Percentiles rank a stretch among this genome's conserved stretches.
Conservation (phyloP, 2,113 vertebrate genomes). For the Strix uralensis region DNA sequence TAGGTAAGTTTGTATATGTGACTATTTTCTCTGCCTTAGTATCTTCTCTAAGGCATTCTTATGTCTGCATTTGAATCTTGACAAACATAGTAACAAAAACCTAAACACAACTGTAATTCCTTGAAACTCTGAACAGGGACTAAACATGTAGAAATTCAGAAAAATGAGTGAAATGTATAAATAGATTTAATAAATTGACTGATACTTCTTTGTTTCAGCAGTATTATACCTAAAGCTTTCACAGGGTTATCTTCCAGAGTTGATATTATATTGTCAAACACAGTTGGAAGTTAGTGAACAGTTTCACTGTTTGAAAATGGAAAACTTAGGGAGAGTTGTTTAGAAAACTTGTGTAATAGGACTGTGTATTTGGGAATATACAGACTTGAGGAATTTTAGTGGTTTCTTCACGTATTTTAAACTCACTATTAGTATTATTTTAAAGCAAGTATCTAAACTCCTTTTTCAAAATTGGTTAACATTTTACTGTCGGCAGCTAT, state of each 20-base stretch:
- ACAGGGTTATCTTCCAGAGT: neutral
- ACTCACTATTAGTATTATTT: neutral
- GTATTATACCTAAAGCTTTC: neutral
- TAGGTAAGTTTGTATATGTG: slow-evolving; percentile 61
- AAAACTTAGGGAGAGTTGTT: neutral
- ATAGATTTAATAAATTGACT: neutral
- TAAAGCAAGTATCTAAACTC: neutral
- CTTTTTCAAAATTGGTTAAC: neutral
- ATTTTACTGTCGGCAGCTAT: neutral
- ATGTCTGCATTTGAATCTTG: neutral
- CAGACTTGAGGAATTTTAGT: neutral
- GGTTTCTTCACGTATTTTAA: neutral
- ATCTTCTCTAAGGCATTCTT: neutral
- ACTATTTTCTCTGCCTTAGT: neutral
- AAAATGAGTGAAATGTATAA: neutral
- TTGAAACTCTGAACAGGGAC: neutral
- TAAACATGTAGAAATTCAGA: neutral
- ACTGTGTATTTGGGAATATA: neutral
- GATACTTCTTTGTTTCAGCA: neutral
- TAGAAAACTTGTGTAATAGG: neutral
- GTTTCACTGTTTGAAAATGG: neutral
- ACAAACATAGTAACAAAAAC: neutral
- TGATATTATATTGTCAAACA: neutral
- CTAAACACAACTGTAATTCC: neutral
- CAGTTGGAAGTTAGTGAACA: neutral